Base-by-base conservation (phyloP, 2,888 invertebrate genomes). In the Marronus borbonicus region DNA sequence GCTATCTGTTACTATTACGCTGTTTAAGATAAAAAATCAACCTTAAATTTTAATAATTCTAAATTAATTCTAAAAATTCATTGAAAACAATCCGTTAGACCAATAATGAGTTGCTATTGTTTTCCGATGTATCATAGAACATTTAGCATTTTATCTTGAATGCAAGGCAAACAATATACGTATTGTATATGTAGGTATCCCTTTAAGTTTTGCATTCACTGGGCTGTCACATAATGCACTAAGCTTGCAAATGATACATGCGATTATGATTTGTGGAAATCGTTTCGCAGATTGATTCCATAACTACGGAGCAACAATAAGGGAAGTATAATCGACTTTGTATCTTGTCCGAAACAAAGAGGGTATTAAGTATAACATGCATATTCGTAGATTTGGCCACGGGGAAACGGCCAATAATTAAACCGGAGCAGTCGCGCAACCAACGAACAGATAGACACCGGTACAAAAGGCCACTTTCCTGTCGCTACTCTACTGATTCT, bases 391-490 rank as follows among this genome's bases (percentile, higher is more conserved):
- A 44, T 12, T 55, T 20, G 14, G 55, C 55, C 55, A 17, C 55
- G 55, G 55, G 55, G 55, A 55, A 55, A 55, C 55, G 55, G 55
- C 55, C 20, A 55, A 55, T 55, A 55, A 55, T 55, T 55, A 55
- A 55, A 55, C 55, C 7, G 8, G 55, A 55, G 14, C 20, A 55
- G 55, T 55, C 17, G 55, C 12, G 8, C 44, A 8, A 44, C 10
- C 8, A 12, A 44, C 44, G 44, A 8, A 8, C 44, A 44, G 10
- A 44, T 8, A 44, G 44, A 44, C 44, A 44, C 10, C 8, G 55
- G n/a, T n/a, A 55, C n/a, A 55, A 55, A 55, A 17, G 55, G 44
- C 44, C 44, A 12, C 44, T 2, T 10, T 44, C 55, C 17, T n/a
- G 0, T 17, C 55, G 55, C 7, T 55, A 55, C 17, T 55, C 17